These are phyloP conservation scores for Gobius niger DNA, from an alignment of 2,113 vertebrate genomes.

Conservation along the genomic window DNA sequence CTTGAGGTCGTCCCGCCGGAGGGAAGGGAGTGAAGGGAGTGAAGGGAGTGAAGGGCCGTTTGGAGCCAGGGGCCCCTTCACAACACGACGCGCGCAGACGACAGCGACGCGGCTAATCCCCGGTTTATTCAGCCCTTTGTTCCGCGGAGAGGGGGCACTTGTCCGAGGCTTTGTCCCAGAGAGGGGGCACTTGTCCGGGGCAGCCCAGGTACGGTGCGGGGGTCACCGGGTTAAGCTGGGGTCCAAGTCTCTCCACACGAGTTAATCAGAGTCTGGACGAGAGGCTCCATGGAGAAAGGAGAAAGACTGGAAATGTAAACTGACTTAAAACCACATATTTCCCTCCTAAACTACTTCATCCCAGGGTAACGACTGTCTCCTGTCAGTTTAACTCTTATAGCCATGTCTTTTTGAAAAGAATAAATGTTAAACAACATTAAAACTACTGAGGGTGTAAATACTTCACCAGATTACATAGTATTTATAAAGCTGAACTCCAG, in stretches of 20 bases:
- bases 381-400: too few species aligned
- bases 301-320: background rate
- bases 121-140: constrained; percentile 64
- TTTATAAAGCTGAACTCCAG: too few species aligned
- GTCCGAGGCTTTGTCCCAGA: constrained; percentile 50
- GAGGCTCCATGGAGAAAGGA: constrained; percentile 59
- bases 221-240: constrained; percentile 72
- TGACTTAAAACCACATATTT: too few species aligned
- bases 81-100: constrained; percentile 54
- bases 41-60: constrained; percentile 52
- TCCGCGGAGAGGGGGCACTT: constrained; percentile 48
- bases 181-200: too few species aligned
- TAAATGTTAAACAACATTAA: too few species aligned
- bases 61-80: constrained; percentile 42
- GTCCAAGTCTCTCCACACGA: constrained; percentile 66
- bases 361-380: too few species aligned
- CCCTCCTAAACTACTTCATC: too few species aligned
- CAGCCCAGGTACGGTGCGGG: constrained; percentile 55
- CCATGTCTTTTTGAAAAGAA: too few species aligned
- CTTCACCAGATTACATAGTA: too few species aligned
- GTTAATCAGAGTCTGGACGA: constrained; percentile 75
- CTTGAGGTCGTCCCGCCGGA: constrained; percentile 49
- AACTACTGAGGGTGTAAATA: too few species aligned
- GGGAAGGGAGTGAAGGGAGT: constrained; percentile 52
- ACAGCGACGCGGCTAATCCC: constrained; percentile 68